Base-by-base conservation (phyloP, 2,113 vertebrate species). In the Gorilla gorilla region DNA sequence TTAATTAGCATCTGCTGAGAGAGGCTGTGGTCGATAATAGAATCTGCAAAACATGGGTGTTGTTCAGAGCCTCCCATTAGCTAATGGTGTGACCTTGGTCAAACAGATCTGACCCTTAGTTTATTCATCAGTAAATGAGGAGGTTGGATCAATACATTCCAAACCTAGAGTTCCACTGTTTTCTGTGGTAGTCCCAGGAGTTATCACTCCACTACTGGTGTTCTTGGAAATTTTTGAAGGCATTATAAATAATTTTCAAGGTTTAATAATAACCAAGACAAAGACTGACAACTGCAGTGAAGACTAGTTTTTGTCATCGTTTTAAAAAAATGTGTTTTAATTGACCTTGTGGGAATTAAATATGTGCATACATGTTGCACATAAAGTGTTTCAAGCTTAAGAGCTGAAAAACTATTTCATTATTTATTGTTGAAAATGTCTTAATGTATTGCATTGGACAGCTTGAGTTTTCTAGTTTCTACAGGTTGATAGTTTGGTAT, bases 101-200 rank as follows among this genome's bases (percentile, higher is more conserved):
- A 94, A 97, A 82, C 50, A 82, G 75, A 35, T 85, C 27, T 85
- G 55, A 93, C 52, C 87, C 52, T 48, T 16, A 82, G 38, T 55
- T 75, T 76, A 88, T 79, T 90, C 81, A 70, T 92, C 23, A 72
- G 75, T 93, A 92, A 52, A 43, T 92, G 89, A 61, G 8, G 32
- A 84, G 50, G 9, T 17, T 82, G 40, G 17, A 92, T 92, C 83
- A 96, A 92, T 81, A 97, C 43, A 72, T 79, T 83, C 70, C 84
- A 97, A 89, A 45, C 27, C 25, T 30, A 52, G 50, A 92, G n/a
- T 57, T 59, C n/a, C 40, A 59, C 17, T 32, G 4, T 82, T 89
- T 91, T 94, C 59, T 86, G 22, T 64, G 11, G 23, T 57, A 64
- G 32, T 30, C 35, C 20, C 20, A 86, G 50, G 3, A 13, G 14